Evolutionary conservation across 2,888 invertebrate genomes (phyloP).

Genomic region (Myopa testacea): DNA sequence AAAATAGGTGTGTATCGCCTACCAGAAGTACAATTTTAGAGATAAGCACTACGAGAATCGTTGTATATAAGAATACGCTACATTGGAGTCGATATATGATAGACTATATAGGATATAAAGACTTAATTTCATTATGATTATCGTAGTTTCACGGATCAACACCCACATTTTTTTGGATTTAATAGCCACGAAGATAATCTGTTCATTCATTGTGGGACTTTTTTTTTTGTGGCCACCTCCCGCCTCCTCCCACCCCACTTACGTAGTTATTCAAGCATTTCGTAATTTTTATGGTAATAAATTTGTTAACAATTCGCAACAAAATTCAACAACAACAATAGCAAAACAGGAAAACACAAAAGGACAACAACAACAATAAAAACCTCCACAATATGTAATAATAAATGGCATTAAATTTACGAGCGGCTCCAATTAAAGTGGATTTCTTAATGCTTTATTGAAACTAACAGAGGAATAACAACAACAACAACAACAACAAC

Average conservation of each 20-base stretch:
- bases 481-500: not conserved
- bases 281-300: not conserved
- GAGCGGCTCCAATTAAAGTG: constrained; percentile 28
- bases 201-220: too few species aligned
- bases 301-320: constrained; percentile 21
- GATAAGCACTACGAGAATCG: too few species aligned
- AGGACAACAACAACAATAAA: constrained; percentile 15
- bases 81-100: too few species aligned
- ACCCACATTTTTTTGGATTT: too few species aligned
- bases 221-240: not conserved
- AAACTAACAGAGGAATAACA: constrained; percentile 7
- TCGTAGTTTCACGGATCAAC: too few species aligned
- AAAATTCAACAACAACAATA: constrained; percentile 15
- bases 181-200: too few species aligned
- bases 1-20: too few species aligned
- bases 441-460: constrained; percentile 27
- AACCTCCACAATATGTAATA: not conserved
- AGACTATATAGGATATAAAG: too few species aligned
- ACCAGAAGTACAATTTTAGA: too few species aligned
- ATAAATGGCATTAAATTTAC: constrained; percentile 29
- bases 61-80: too few species aligned
- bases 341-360: not conserved
- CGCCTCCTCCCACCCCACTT: not conserved
- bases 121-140: too few species aligned
- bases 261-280: not conserved